phyloP scores from a whole-genome alignment of 1,140 invertebrate genomes.

The Rhagoletis zephyria region DNA sequence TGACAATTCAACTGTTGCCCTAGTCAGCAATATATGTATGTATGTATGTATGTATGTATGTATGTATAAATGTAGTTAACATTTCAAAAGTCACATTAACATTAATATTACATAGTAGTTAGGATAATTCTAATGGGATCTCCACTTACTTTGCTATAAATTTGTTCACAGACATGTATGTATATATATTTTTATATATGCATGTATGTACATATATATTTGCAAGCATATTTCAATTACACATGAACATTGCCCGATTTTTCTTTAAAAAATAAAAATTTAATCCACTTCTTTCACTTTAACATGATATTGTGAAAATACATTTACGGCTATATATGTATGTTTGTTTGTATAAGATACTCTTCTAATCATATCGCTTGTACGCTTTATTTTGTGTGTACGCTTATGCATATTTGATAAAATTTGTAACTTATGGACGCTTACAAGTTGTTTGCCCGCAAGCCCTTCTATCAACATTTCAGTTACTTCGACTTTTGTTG shows the following conservation, averaged over 20 bases:
- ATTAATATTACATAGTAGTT: background rate
- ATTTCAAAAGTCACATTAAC: background rate
- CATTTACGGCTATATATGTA: background rate
- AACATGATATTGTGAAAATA: slow-evolving; percentile 16
- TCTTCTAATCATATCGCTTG: background rate
- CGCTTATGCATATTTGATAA: background rate
- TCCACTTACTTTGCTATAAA: background rate
- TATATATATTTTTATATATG: slow-evolving; percentile 7
- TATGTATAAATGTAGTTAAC: background rate
- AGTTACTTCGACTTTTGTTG: slow-evolving; percentile 61
- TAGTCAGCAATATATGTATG: background rate
- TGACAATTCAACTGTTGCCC: background rate
- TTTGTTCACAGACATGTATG: background rate
- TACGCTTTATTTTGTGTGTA: slow-evolving; percentile 21
- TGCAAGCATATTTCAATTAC: background rate
- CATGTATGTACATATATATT: background rate
- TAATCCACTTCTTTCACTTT: background rate
- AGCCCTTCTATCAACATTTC: background rate
- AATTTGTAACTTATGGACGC: slow-evolving; percentile 15
- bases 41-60: too few species aligned
- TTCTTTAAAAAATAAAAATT: background rate
- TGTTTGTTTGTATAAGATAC: background rate
- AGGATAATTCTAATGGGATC: background rate
- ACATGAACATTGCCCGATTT: background rate
- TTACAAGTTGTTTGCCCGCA: background rate